Base-by-base conservation (phyloP, 2,113 vertebrate species). In the Polypterus bichir region DNA sequence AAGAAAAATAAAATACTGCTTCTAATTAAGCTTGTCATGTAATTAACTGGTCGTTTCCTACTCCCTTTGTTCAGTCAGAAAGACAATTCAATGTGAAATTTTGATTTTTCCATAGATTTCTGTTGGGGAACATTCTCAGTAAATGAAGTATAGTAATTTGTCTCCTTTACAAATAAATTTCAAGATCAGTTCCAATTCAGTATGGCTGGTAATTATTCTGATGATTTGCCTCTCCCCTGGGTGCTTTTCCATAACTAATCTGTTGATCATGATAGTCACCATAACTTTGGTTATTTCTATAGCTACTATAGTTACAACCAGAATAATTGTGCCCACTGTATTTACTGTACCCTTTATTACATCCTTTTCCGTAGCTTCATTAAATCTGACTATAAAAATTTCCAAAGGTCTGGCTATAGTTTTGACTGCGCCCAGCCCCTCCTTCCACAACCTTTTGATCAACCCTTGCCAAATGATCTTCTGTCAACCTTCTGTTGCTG, bases 121-220 rank as follows among this genome's bases (percentile, higher is more conserved):
- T 27, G 27, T 27, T 27, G 27, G 27, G 27, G 27, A 27, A 27
- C 27, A 27, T 27, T 27, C 27, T 27, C 27, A 27, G 27, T 27
- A 27, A 27, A 27, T 27, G 27, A 27, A 27, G 27, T 27, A 27
- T 27, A 27, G 27, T 27, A 27, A 27, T 27, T 1, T 2, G 1
- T 27, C 27, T 27, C 27, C 27, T 27, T 27, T 27, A 27, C 27
- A 27, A 27, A 27, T 68, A 66, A 65, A 63, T 61, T 61, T 27
- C 64, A 55, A 63, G 53, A 65, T 55, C 51, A 57, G 65, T 69
- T 65, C 66, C 70, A 56, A 47, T 57, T 88, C 81, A 93, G 77
- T 92, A 93, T 5, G 91, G 91, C 77, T 93, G 90, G 77, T 93
- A 92, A 82, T 91, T 92, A 75, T 92, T 93, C 86, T 92, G 90